Base-by-base conservation (phyloP, 1,140 invertebrate species). In the Leptonema lineaticorne region DNA sequence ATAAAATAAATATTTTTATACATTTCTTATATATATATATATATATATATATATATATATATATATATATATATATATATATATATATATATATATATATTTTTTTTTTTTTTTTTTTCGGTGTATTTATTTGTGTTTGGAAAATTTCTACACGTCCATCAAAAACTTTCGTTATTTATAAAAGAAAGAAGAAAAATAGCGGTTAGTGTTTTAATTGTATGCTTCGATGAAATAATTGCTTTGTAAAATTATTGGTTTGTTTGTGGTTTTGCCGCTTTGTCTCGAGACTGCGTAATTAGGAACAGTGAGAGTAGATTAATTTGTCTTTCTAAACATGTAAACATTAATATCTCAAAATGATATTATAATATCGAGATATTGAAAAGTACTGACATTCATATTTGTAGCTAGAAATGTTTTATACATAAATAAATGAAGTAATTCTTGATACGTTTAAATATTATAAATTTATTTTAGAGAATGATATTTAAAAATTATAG, bases 191-290 rank as follows among this genome's bases (percentile, higher is more conserved):
- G 27, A 53, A 53, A 53, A 26, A 72, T 69, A 48, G 58, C 67
- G 71, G 71, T 64, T 72, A 72, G 69, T 68, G 53, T 72, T 72
- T 72, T 72, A 72, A 72, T 72, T 72, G 50, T 37, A 22, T 59
- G 71, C 67, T 72, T 69, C 41, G 68, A 48, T 68, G 64, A 59
- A 67, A 68, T 68, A 72, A 72, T 72, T 69, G 68, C 48, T 60
- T 27, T 14, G 45, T 46, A 29, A 69, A 72, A 69, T 72, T 67
- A 69, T 72, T 64, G 68, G 68, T 67, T 72, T 69, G 59, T 69
- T 72, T 69, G 68, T 59, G 41, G 20, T 45, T 57, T 48, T 37
- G 57, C 56, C 22, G 6, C 50, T 8, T 7, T n/a, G 46, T 11
- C 4, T 20, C 22, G 7, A 53, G 27, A 46, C 50, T 29, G 24